Conservation (phyloP, 2,888 invertebrate genomes). For the Salpingus planirostris region DNA sequence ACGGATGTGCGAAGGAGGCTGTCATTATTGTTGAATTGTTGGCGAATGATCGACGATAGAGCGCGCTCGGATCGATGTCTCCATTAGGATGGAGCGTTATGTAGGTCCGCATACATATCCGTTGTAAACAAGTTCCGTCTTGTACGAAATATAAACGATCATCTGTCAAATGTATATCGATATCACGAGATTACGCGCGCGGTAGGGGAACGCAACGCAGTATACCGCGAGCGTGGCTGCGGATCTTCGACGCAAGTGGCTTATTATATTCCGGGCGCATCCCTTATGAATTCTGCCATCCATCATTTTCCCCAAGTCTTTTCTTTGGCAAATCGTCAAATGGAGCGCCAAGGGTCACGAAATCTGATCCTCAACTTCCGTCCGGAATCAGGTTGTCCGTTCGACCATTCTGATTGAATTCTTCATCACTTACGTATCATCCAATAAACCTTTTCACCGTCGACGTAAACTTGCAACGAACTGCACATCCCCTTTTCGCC, state of each 20-base stretch:
- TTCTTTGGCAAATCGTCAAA: conserved; percentile 37
- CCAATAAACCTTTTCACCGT: conserved; percentile 14
- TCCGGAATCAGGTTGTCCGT: conserved; percentile 24
- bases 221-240: conserved; percentile 7
- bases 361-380: conserved; percentile 33
- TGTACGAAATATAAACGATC: conserved; percentile 16
- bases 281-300: conserved; percentile 35
- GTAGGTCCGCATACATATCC: conserved; percentile 2
- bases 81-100: conserved; percentile 2
- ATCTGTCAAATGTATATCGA: conserved; percentile 17
- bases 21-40: too few relatives aligned
- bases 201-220: too few relatives aligned
- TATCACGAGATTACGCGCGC: conserved; percentile 18
- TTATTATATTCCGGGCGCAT: conserved; percentile 36
- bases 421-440: conserved; percentile 22
- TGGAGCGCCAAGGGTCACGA: conserved; percentile 33
- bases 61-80: too few relatives aligned
- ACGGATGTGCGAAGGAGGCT: too few relatives aligned
- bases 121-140: conserved; percentile 15
- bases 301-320: conserved; percentile 33
- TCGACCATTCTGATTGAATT: conserved; percentile 27
- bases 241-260: conserved; percentile 28
- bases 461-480: too few relatives aligned
- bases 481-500: too few relatives aligned
- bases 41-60: too few relatives aligned